Conservation (phyloP, 2,113 vertebrate species). For the Ceratotherium simum region DNA sequence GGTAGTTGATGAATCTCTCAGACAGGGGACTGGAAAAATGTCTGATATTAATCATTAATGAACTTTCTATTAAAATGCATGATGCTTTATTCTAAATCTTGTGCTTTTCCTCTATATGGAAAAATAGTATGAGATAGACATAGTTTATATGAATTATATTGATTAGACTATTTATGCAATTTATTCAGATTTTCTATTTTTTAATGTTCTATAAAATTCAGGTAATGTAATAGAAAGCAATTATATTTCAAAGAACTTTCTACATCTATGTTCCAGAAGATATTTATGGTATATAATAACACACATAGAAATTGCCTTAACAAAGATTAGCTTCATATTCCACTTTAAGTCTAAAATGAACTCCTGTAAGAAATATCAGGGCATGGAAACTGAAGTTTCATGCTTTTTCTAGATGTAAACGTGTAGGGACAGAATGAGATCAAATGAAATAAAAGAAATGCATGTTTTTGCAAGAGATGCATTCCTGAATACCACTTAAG, state of each 20-base stretch:
- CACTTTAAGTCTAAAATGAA: not conserved
- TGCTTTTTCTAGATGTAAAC: not conserved
- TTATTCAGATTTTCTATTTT: too few relatives aligned
- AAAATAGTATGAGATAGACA: too few relatives aligned
- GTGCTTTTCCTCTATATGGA: not conserved
- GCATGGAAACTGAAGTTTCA: not conserved
- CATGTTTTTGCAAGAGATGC: not conserved
- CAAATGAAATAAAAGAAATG: not conserved
- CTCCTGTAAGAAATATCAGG: not conserved
- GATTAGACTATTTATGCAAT: too few relatives aligned
- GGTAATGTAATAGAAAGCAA: not conserved
- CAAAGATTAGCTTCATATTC: not conserved
- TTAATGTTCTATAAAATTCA: not conserved
- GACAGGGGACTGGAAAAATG: not conserved
- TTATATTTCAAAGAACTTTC: not conserved
- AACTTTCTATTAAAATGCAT: not conserved
- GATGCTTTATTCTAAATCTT: not conserved
- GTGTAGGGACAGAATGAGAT: not conserved
- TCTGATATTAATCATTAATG: not conserved
- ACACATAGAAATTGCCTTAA: not conserved
- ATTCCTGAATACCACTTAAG: not conserved
- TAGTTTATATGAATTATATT: too few relatives aligned
- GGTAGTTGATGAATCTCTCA: not conserved
- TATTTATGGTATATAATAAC: not conserved
- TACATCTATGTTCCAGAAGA: not conserved